A percentile compares a stretch with the other conserved stretches of the same genome.
Conservation (phyloP, 1,140 invertebrate genomes). For the Cheumatopsyche charites region DNA sequence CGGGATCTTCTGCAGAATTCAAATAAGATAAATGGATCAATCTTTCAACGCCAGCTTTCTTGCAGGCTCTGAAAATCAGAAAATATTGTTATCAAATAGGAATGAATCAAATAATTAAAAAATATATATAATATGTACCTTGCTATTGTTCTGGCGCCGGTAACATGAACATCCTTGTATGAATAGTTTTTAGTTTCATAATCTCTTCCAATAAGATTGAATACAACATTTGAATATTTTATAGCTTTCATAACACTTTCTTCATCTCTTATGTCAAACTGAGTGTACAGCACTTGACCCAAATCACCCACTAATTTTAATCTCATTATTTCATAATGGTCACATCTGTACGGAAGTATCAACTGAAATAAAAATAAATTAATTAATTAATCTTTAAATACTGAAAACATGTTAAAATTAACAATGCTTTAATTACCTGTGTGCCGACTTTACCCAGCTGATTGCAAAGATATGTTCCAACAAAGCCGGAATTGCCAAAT, state of each 20-base stretch:
- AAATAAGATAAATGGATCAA: slow-evolving; percentile 86
- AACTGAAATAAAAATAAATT: slow-evolving; percentile 66
- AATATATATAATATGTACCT: slow-evolving; percentile 52
- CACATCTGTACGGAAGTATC: slow-evolving; percentile 90
- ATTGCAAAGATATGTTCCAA: slow-evolving; percentile 87
- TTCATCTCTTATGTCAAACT: slow-evolving; percentile 86
- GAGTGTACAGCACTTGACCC: slow-evolving; percentile 93
- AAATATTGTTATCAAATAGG: background rate
- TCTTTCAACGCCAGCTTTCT: slow-evolving; percentile 78
- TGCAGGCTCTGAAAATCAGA: slow-evolving; percentile 63
- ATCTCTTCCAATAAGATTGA: slow-evolving; percentile 92
- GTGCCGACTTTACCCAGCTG: slow-evolving; percentile 85
- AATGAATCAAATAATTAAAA: slow-evolving; percentile 11
- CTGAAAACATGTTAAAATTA: background rate
- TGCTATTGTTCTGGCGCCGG: slow-evolving; percentile 76
- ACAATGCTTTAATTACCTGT: slow-evolving; percentile 64
- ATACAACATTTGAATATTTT: slow-evolving; percentile 96
- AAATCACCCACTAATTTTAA: slow-evolving; percentile 91
- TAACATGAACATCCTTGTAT: slow-evolving; percentile 81
- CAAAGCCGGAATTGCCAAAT: slow-evolving; percentile 89
- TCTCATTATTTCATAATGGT: slow-evolving; percentile 76
- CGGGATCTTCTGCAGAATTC: slow-evolving; percentile 71
- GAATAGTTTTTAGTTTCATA: slow-evolving; percentile 91
- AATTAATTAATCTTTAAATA: background rate
- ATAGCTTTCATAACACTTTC: slow-evolving; percentile 86